Evolutionary conservation across 2,113 vertebrate species (phyloP).

Genomic region (Sinocyclocheilus anshuiensis): DNA sequence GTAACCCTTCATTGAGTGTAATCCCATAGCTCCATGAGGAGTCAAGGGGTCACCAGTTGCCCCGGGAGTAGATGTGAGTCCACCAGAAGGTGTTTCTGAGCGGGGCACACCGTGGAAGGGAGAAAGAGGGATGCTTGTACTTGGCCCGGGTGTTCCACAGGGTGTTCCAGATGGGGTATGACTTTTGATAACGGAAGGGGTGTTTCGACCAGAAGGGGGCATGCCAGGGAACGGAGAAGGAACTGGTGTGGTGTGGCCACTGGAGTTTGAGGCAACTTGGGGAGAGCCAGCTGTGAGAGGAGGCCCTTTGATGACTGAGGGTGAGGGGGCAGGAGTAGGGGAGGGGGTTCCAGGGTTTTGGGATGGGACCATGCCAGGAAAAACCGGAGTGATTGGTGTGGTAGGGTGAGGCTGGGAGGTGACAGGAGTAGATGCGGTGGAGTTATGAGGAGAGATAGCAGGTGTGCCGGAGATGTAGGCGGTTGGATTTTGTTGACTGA

Average conservation of each 20-base stretch:
- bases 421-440: conserved; percentile 81
- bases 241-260: conserved; percentile 66
- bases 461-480: conserved; percentile 71
- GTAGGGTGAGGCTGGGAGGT: conserved; percentile 79
- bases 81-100: conserved; percentile 70
- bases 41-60: conserved; percentile 68
- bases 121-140: conserved; percentile 76
- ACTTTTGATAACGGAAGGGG: conserved; percentile 76
- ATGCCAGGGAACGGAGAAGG: conserved; percentile 42
- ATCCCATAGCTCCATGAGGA: conserved; percentile 74
- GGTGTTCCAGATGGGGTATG: conserved; percentile 77
- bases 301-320: conserved; percentile 78
- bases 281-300: conserved; percentile 54
- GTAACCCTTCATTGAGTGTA: conserved; percentile 82
- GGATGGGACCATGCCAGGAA: conserved; percentile 84
- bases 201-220: conserved; percentile 61
- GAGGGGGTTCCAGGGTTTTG: conserved; percentile 68
- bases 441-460: conserved; percentile 83
- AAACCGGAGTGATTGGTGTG: conserved; percentile 81
- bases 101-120: conserved; percentile 79
- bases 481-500: conserved; percentile 80
- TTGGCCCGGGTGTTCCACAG: conserved; percentile 76
- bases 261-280: conserved; percentile 64
- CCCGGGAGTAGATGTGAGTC: conserved; percentile 72
- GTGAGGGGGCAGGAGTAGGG: conserved; percentile 71